Evolutionary conservation across 2,888 invertebrate species (phyloP), one percentile per base, ranked within the genome.

Genomic region (Leucophenga montana): DNA sequence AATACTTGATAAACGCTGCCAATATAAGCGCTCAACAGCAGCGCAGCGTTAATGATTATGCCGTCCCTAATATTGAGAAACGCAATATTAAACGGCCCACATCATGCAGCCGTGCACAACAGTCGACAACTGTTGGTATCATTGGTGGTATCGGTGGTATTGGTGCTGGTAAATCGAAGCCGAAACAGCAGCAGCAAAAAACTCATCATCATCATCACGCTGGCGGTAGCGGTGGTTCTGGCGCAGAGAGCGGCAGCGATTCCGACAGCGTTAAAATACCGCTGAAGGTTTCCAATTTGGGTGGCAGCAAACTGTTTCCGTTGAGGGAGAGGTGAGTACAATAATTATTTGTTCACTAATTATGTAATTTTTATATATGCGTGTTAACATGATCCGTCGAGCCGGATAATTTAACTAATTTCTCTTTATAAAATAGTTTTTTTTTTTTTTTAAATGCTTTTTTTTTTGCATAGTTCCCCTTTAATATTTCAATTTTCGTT

Each of bases 221-320:
- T 48, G 77, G 79, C 61, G 84, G 84, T 68, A 82, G 83, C 71
- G 83, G 84, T 59, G 86, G 86, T 65, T 86, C 86, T 62, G 86
- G 86, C 68, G 86, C 86, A 68, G 86, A 86, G 71, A 86, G 91
- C 80, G 94, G 94, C 86, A 95, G 95, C 14, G 94, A 95, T 83
- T 94, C 94, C 1, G 94, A 95, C 83, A 91, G 92, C 83, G 88
- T 92, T 61, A 90, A 92, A 78, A 93, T 93, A 76, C 93, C 94
- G 66, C 89, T 92, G 50, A 94, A 93, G 88, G 86, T 88, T 69
- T 83, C 90, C 69, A 85, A 86, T 85, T 77, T 86, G 80, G 85
- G 86, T 46, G 78, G 75, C 57, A 76, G 77, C 8, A 50, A 86
- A 68, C 77, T 86, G 62, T 81, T 88, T 77, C 89, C 90, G 57